Evolutionary conservation across 2,797 vertebrate species (phyloP), one percentile per base, ranked within the genome.

Genomic region (Danionella dracula): DNA sequence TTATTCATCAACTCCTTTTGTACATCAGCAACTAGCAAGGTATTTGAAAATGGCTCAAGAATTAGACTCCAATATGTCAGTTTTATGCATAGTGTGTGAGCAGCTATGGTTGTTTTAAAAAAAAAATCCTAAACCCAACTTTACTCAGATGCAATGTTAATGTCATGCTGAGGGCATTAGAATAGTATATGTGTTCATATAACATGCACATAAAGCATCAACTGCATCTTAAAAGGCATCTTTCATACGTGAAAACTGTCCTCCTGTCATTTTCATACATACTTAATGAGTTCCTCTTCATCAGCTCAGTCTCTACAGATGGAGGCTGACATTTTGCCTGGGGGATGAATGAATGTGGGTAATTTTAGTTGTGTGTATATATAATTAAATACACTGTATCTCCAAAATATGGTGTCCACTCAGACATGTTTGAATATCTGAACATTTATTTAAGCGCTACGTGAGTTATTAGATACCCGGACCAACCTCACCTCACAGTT

Each of bases 211-310:
- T 3, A 27, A 27, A 3, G n/a, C n/a, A n/a, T n/a, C n/a, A n/a
- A n/a, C n/a, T n/a, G n/a, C 23, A 27, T 6, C 3, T 27, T 27
- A 27, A 27, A 27, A 27, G 6, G 23, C 23, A 27, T 3, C 23
- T 3, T 27, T 27, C 23, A 51, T 42, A 4, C 32, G 35, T 42
- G 48, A 64, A 35, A 34, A 34, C n/a, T 16, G n/a, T 12, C 20
- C 19, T 50, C 44, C 46, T 29, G 16, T 11, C 27, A 8, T 12
- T 12, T 11, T 42, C 48, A 51, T 60, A n/a, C 19, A 68, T 68
- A 35, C 51, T 44, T 10, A 37, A 60, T 68, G 55, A 50, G 45
- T 23, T 35, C 37, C 10, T 67, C 42, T 57, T 59, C 13, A 68
- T 59, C 6, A 17, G 16, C 55, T 16, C 27, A 59, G 20, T 13